These are phyloP conservation scores for Microctenopoma lineatum DNA, from an alignment of 2,797 vertebrate species.

Conservation along the genomic window DNA sequence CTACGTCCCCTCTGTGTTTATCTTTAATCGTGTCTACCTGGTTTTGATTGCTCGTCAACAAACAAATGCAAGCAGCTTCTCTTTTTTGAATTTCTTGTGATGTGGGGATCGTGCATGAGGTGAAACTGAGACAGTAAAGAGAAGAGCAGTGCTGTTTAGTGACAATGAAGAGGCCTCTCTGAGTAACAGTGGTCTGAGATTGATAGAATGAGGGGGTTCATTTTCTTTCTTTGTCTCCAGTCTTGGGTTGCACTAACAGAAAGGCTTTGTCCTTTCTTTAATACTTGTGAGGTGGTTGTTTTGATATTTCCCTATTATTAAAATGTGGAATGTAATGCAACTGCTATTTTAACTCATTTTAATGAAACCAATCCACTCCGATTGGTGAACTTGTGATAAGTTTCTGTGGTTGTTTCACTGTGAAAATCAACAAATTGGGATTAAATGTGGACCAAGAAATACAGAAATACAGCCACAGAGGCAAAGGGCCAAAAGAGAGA, in stretches of 20 bases:
- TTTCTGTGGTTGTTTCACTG: not conserved
- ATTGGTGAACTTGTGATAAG: not conserved
- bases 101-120: slow-evolving; percentile 2
- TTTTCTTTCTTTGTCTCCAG: too few relatives aligned
- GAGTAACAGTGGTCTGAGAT: too few relatives aligned
- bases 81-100: slow-evolving; percentile 28
- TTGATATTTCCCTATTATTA: too few relatives aligned
- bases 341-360: too few relatives aligned
- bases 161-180: too few relatives aligned
- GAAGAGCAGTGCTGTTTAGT: slow-evolving; percentile 1
- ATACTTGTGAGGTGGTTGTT: not conserved
- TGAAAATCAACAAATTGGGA: not conserved
- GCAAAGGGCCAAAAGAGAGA: slow-evolving; percentile 30
- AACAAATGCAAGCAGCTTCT: slow-evolving; percentile 43
- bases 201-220: too few relatives aligned
- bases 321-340: too few relatives aligned
- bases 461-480: slow-evolving; percentile 1
- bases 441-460: not conserved
- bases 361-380: too few relatives aligned
- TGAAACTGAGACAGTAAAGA: slow-evolving; percentile 26
- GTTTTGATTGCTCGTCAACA: slow-evolving; percentile 53
- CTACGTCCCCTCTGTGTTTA: slow-evolving; percentile 8
- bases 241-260: not conserved
- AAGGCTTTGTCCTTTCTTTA: not conserved
- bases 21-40: slow-evolving; percentile 42